Evolutionary conservation across 2,888 invertebrate genomes (phyloP).

Genomic region (Sussaba pulchella): DNA sequence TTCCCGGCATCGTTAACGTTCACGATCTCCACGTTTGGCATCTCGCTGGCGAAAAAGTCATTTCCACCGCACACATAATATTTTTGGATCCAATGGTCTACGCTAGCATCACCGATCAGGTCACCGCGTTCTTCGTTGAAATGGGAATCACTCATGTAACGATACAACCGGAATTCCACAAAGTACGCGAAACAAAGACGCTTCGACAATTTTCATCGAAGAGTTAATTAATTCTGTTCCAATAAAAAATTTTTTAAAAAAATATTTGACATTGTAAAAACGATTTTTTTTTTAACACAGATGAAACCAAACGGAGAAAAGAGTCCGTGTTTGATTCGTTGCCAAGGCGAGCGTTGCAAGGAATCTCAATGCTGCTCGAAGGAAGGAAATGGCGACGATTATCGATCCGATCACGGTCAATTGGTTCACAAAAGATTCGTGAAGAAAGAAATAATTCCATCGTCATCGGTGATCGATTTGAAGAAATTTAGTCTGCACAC

Average conservation of each 20-base stretch:
- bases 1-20: slow-evolving; percentile 90
- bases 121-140: slow-evolving; percentile 91
- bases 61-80: slow-evolving; percentile 94
- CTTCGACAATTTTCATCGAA: no score
- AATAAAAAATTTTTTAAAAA: no score
- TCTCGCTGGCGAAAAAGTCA: slow-evolving; percentile 91
- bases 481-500: slow-evolving; percentile 68
- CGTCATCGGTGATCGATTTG: slow-evolving; percentile 68
- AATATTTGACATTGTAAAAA: no score
- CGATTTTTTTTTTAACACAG: no score
- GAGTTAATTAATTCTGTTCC: neutral
- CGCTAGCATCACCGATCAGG: slow-evolving; percentile 86
- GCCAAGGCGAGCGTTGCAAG: slow-evolving; percentile 79
- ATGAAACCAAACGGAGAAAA: slow-evolving; percentile 74
- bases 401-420: slow-evolving; percentile 46
- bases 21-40: slow-evolving; percentile 97
- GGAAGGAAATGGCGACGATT: slow-evolving; percentile 69
- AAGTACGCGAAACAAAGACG: slow-evolving; percentile 74
- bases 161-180: slow-evolving; percentile 93
- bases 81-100: slow-evolving; percentile 89
- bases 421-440: slow-evolving; percentile 70
- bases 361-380: slow-evolving; percentile 79
- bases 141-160: slow-evolving; percentile 94
- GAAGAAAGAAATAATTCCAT: slow-evolving; percentile 73
- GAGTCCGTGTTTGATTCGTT: slow-evolving; percentile 79